Conservation (phyloP, 2,113 vertebrate genomes). For the Trinectes maculatus region DNA sequence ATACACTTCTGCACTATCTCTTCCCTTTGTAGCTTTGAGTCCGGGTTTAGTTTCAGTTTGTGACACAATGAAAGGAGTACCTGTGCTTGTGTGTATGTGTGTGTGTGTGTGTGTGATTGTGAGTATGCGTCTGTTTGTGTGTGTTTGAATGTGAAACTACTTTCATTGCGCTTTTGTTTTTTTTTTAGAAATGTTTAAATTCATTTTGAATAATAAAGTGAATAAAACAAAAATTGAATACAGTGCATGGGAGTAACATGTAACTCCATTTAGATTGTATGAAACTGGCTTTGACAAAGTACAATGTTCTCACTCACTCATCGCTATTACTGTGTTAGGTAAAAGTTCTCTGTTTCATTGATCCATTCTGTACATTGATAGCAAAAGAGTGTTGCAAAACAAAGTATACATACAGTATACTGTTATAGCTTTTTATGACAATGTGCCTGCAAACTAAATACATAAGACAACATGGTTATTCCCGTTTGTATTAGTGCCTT, state of each 20-base stretch:
- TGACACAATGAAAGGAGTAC: slow-evolving; percentile 51
- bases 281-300: slow-evolving; percentile 61
- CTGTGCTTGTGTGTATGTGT: slow-evolving; percentile 12
- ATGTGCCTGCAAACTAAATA: slow-evolving; percentile 66
- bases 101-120: slow-evolving; percentile 1
- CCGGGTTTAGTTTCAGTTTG: slow-evolving; percentile 69
- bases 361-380: slow-evolving; percentile 57
- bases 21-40: slow-evolving; percentile 76
- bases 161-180: slow-evolving; percentile 44
- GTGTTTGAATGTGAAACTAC: slow-evolving; percentile 36
- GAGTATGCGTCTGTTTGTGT: slow-evolving; percentile 15
- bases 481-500: slow-evolving; percentile 42
- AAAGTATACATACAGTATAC: slow-evolving; percentile 58
- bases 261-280: slow-evolving; percentile 57
- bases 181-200: slow-evolving; percentile 46
- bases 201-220: slow-evolving; percentile 67
- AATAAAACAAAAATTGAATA: slow-evolving; percentile 64
- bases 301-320: slow-evolving; percentile 30
- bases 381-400: slow-evolving; percentile 55
- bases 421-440: slow-evolving; percentile 58
- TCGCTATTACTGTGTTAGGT: slow-evolving; percentile 32
- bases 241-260: slow-evolving; percentile 72
- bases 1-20: slow-evolving; percentile 71
- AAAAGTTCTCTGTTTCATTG: slow-evolving; percentile 35
- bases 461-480: slow-evolving; percentile 50